Base-by-base conservation (phyloP, 1,140 invertebrate genomes). In the Eurosta solidaginis region DNA sequence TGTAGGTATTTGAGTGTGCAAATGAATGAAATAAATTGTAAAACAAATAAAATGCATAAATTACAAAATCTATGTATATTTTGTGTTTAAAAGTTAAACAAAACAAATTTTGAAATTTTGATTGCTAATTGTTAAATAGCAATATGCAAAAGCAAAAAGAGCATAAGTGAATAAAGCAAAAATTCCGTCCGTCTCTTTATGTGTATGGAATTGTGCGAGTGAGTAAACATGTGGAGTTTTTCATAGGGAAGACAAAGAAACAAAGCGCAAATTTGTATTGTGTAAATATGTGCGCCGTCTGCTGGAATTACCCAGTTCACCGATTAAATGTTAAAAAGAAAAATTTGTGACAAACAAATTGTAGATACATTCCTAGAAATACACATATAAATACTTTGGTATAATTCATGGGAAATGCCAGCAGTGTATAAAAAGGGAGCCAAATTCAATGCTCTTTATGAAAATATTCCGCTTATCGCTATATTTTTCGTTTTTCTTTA, bases 241-340 rank as follows among this genome's bases (percentile, higher is more conserved):
- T n/a, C n/a, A n/a, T n/a, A n/a, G n/a, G n/a, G 54, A 59, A 29
- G n/a, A 33, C 54, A 59, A 36, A 59, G 54, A n/a, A n/a, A n/a
- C 54, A 33, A 14, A 27, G n/a, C n/a, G 12, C 29, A 36, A n/a
- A 36, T 17, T 0, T 9, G 36, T 17, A 3, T 17, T 27, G 12
- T 36, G 59, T 40, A 33, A 22, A 22, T 68, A 10, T 68, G 14
- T 20, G 20, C 45, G 6, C 12, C 22, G n/a, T 40, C 33, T 68
- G 59, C 59, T 68, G 59, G 59, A 68, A 42, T 68, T 68, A 68
- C 59, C 59, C 59, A 68, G 59, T n/a, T 33, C 36, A 10, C 33
- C 20, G 40, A 68, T 68, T n/a, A 12, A 68, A 40, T 22, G n/a
- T n/a, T n/a, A n/a, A n/a, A n/a, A n/a, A n/a, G n/a, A n/a, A n/a